Evolutionary conservation across 2,797 vertebrate species (phyloP), one percentile per base, ranked within the genome.

Genomic region (Alfaro cultratus): DNA sequence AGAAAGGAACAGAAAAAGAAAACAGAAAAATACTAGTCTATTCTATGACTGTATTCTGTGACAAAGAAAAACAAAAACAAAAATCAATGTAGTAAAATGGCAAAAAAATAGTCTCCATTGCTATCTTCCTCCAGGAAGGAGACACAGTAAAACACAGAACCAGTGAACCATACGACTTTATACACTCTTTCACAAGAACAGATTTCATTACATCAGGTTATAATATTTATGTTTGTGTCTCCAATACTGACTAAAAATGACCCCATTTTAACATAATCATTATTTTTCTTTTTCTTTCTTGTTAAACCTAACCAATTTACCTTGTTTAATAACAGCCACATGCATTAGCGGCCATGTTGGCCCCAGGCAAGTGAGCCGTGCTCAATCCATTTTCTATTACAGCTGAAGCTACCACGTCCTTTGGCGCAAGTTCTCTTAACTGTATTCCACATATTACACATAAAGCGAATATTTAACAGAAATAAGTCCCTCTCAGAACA

Each of bases 241-340:
- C 4, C 0, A 2, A 12, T 41, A 41, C 23, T 68, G 64, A 12
- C 21, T 15, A 41, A 21, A 78, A 80, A 88, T 78, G 82, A 83
- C 47, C 41, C 68, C 51, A 67, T 67, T 46, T 46, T 85, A 78
- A 80, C 78, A 76, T 64, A 83, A 79, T 71, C 51, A 87, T 57
- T 46, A 41, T 80, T 77, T 80, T 43, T 26, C 39, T 21, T 82
- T 83, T 84, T 83, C 49, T 80, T 79, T 77, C 84, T 86, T 82
- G 84, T 85, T 87, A 89, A 89, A 87, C 80, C 80, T 74, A 76
- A 86, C 82, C 79, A 87, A 74, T 86, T 87, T 87, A 87, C 83
- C 88, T 88, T 92, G 83, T 87, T 92, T 93, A 93, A 94, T 93
- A 87, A 75, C 83, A 87, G 84, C 78, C 91, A 90, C 93, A 92